Evolutionary conservation across 2,888 invertebrate species (phyloP).

Genomic region (Sisyra terminalis): DNA sequence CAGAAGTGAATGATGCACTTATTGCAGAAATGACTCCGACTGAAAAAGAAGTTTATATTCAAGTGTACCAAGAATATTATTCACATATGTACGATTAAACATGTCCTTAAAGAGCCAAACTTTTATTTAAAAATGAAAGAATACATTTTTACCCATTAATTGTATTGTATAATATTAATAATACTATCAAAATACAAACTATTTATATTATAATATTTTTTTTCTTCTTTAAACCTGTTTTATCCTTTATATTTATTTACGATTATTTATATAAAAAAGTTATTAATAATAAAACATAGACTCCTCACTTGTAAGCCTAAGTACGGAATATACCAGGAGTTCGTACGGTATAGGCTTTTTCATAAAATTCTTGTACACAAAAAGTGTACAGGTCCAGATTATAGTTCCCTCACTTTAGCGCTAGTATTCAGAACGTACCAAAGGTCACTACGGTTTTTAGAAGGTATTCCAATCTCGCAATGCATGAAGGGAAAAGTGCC

Average conservation of each 20-base stretch:
- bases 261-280: too few relatives aligned
- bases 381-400: too few relatives aligned
- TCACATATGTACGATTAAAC: conserved; percentile 69
- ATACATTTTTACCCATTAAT: not conserved
- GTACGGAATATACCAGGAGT: too few relatives aligned
- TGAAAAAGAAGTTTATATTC: conserved; percentile 89
- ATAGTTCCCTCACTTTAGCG: too few relatives aligned
- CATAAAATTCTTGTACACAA: too few relatives aligned
- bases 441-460: too few relatives aligned
- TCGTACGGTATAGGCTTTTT: too few relatives aligned
- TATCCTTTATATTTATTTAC: not conserved
- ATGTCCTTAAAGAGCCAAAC: not conserved
- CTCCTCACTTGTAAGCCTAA: too few relatives aligned
- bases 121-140: not conserved
- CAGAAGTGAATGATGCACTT: conserved; percentile 71
- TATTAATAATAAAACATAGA: too few relatives aligned
- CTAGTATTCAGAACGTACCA: too few relatives aligned
- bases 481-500: too few relatives aligned
- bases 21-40: conserved; percentile 80
- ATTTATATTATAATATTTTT: not conserved
- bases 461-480: too few relatives aligned
- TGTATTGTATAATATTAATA: conserved; percentile 2
- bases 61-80: conserved; percentile 85
- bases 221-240: not conserved
- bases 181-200: not conserved